Conservation (phyloP, 2,113 vertebrate genomes). For the Eulacestoma nigropectus region DNA sequence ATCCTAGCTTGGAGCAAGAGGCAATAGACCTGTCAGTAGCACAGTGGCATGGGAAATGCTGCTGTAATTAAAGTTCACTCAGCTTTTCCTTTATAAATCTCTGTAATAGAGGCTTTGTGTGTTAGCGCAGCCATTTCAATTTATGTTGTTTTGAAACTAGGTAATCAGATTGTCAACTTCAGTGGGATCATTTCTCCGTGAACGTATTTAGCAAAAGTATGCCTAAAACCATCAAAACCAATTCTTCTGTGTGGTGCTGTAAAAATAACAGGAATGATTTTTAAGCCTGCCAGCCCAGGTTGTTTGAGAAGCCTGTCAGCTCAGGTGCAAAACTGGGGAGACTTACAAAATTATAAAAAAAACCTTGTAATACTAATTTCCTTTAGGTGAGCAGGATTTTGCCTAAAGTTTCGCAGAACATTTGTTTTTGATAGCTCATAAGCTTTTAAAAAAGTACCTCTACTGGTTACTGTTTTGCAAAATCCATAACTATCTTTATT, state of each 20-base stretch:
- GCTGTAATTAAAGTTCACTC: conserved; percentile 56
- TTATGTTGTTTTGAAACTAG: conserved; percentile 17
- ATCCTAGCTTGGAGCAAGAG: conserved; percentile 25
- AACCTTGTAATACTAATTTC: neutral
- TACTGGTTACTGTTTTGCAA: neutral
- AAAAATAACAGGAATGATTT: neutral
- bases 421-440: neutral
- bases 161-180: conserved; percentile 20
- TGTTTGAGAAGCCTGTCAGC: neutral
- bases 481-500: neutral
- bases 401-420: neutral
- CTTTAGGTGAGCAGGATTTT: neutral
- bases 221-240: neutral
- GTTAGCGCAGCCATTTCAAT: conserved; percentile 23
- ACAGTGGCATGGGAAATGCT: neutral
- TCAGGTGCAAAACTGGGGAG: neutral
- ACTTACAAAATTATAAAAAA: neutral
- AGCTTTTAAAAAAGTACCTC: neutral
- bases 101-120: neutral
- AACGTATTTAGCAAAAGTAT: neutral
- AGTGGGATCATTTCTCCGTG: neutral
- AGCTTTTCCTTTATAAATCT: conserved; percentile 29
- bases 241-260: neutral
- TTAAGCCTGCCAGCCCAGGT: neutral
- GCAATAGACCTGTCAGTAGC: conserved; percentile 35